A percentile compares a stretch with the other conserved stretches of the same genome.
These are phyloP conservation scores for Lytechinus pictus DNA, from an alignment of 35 echinoderm and acorn worm genomes.

Conservation along the genomic window DNA sequence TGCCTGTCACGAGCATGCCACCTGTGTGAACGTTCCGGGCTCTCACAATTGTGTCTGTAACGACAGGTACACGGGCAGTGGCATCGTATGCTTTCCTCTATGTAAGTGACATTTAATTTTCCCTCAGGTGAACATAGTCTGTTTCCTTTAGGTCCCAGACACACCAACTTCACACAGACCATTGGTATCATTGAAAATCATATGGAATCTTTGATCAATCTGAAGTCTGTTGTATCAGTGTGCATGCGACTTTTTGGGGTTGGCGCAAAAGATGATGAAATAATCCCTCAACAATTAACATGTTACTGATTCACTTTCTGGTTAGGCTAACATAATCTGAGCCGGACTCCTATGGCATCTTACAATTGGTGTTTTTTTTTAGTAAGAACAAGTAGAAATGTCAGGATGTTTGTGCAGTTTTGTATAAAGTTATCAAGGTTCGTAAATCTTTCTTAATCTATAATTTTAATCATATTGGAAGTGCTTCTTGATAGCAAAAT, in stretches of 20 bases:
- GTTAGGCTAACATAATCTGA: background rate
- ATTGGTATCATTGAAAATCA: no score
- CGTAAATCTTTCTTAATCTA: no score
- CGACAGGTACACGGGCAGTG: background rate
- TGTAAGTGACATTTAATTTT: conserved; percentile 12
- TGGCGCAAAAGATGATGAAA: background rate
- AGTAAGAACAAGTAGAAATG: no score
- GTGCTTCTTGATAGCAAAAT: no score
- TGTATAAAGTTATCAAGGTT: no score
- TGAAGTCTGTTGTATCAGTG: no score
- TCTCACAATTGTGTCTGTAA: conserved; percentile 15
- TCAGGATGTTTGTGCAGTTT: no score
- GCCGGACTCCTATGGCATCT: no score
- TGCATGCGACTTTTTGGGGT: background rate
- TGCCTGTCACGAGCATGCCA: conserved; percentile 16
- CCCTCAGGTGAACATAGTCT: background rate
- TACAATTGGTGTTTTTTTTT: no score
- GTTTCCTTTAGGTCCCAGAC: background rate
- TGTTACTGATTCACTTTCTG: background rate
- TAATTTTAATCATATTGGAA: no score
- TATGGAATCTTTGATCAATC: no score
- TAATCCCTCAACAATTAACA: background rate
- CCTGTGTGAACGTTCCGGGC: background rate
- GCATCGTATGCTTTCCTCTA: background rate
- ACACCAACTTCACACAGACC: no score